Base-by-base conservation (phyloP, 1,140 invertebrate species). In the Tribolium castaneum region DNA sequence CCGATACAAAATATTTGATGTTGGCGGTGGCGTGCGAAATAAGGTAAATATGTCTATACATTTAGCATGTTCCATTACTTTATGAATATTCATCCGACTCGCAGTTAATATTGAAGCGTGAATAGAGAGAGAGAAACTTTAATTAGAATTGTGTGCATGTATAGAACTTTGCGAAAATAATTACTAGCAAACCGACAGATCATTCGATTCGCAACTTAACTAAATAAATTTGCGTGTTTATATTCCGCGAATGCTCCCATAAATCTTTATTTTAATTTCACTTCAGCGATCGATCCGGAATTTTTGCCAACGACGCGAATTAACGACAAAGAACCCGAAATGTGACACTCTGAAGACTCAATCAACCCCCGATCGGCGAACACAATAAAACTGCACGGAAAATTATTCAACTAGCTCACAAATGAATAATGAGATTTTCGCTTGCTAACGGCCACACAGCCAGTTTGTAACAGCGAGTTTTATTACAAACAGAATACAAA, bases 171-270 rank as follows among this genome's bases (percentile, higher is more conserved):
- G 56, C 49, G 74, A 59, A 45, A 75, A 75, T 75, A 66, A 75
- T 75, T 56, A 74, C 49, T 74, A 75, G 62, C 54, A 75, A 75
- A 54, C 74, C 74, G 45, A 59, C 59, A 66, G 74, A 75, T 50
- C 56, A 75, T 30, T 75, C 45, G 52, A 62, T 75, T 75, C 74
- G 54, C 56, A 54, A 59, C 30, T 56, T 19, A 19, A 19, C 72
- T 75, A 62, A 54, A 75, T 75, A 75, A 75, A 75, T 75, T 62
- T 54, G 16, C 49, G 22, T 75, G 74, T 75, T 75, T 75, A 75
- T 62, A 75, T 75, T 75, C 74, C 25, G 52, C 35, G 35, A 52
- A 59, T 22, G 62, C 73, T 59, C 16, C 16, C 16, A 62, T 75
- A 75, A 75, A 75, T 59, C 52, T 16, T 54, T 12, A 75, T 59